Percentiles rank a stretch among this genome's conserved stretches.
phyloP scores from a whole-genome alignment of 2,113 vertebrate genomes.

The Tyto alba region DNA sequence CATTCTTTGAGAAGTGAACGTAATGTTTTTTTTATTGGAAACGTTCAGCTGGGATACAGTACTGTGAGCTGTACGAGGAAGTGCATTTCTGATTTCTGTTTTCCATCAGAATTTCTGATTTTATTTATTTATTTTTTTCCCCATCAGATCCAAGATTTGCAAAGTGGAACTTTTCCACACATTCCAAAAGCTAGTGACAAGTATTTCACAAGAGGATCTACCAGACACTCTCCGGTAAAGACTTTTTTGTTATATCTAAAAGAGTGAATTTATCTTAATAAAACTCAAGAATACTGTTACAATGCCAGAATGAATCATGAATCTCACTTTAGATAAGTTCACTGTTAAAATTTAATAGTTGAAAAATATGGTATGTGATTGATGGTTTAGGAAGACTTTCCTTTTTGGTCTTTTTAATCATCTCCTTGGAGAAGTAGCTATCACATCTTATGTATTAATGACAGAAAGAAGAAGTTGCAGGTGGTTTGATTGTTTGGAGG shows the following conservation, averaged over 20 bases:
- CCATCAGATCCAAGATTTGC: slow-evolving; percentile 84
- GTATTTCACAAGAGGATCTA: slow-evolving; percentile 69
- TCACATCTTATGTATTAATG: background rate
- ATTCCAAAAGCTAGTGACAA: slow-evolving; percentile 81
- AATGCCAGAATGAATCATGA: background rate
- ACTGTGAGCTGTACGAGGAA: background rate
- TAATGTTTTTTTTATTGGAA: background rate
- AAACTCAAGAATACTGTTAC: background rate
- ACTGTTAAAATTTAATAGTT: background rate
- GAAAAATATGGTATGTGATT: background rate
- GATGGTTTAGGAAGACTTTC: background rate
- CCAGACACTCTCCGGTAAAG: slow-evolving; percentile 86
- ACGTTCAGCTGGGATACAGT: background rate
- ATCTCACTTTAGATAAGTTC: background rate
- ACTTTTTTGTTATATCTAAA: background rate
- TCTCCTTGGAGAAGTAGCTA: background rate
- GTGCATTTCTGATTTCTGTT: background rate
- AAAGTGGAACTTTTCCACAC: slow-evolving; percentile 87
- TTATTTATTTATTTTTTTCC: background rate
- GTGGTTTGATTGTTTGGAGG: background rate
- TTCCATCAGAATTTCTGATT: background rate
- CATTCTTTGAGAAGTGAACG: background rate
- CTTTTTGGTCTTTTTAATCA: background rate
- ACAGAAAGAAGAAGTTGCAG: background rate
- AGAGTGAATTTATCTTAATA: background rate